Conservation (phyloP, 1,140 invertebrate species). For the Bacillus rossius region DNA sequence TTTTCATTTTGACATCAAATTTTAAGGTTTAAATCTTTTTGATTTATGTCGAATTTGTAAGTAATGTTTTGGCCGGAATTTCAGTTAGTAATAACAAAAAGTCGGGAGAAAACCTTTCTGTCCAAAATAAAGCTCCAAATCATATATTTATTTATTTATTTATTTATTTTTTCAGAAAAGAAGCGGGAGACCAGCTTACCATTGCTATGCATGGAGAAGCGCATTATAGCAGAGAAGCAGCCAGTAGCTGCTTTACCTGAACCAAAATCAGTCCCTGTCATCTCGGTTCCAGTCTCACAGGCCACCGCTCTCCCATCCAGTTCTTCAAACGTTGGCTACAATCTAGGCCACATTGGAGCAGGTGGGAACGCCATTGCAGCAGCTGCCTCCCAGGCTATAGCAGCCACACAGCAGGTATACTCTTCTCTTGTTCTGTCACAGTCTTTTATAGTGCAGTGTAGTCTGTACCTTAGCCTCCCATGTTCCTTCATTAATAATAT, state of each 20-base stretch:
- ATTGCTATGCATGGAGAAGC: slow-evolving; percentile 4
- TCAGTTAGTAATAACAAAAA: too few relatives aligned
- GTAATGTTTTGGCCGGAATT: too few relatives aligned
- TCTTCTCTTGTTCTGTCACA: too few relatives aligned
- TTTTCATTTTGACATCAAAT: too few relatives aligned
- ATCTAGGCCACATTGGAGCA: slow-evolving; percentile 54
- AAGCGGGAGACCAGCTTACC: slow-evolving; percentile 3
- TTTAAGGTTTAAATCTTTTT: too few relatives aligned
- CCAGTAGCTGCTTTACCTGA: not conserved
- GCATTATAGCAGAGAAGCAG: slow-evolving; percentile 8
- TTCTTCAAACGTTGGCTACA: slow-evolving; percentile 41
- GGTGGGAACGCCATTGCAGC: slow-evolving; percentile 88
- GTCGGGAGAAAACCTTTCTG: too few relatives aligned
- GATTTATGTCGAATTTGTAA: too few relatives aligned
- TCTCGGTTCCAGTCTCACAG: slow-evolving; percentile 9
- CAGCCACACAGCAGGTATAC: slow-evolving; percentile 90
- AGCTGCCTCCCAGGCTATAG: slow-evolving; percentile 93
- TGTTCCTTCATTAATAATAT: too few relatives aligned
- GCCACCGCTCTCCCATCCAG: slow-evolving; percentile 24
- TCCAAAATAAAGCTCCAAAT: too few relatives aligned
- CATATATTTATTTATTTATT: too few relatives aligned
- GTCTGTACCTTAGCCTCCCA: too few relatives aligned
- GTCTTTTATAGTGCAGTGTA: too few relatives aligned
- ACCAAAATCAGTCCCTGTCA: not conserved
- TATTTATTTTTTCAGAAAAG: slow-evolving; percentile 2